Conservation (phyloP, 2,113 vertebrate species). For the Notarius lentiginosus region DNA sequence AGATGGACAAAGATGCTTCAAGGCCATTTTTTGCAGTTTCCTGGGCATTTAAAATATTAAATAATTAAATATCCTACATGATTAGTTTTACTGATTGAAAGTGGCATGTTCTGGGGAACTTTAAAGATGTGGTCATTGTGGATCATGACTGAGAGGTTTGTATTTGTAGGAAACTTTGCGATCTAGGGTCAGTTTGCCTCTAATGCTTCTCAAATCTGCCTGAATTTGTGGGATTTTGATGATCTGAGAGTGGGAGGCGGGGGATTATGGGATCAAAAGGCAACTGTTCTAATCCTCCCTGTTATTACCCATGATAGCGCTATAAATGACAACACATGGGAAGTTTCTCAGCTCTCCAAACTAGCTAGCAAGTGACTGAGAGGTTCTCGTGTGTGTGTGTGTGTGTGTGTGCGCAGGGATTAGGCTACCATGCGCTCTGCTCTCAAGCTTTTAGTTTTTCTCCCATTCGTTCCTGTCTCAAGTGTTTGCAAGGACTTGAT, state of each 20-base stretch:
- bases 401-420: slow-evolving; percentile 53
- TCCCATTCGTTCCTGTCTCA: slow-evolving; percentile 26
- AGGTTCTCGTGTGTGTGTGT: not conserved
- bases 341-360: slow-evolving; percentile 60
- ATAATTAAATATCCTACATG: not conserved
- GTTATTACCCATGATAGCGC: slow-evolving; percentile 74
- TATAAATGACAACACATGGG: slow-evolving; percentile 76
- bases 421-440: slow-evolving; percentile 62
- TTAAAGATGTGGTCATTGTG: not conserved
- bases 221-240: slow-evolving; percentile 68
- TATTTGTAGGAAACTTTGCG: slow-evolving; percentile 25
- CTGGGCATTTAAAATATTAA: not conserved
- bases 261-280: slow-evolving; percentile 77
- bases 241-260: slow-evolving; percentile 51
- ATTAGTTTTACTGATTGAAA: not conserved
- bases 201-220: slow-evolving; percentile 64
- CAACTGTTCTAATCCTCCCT: slow-evolving; percentile 71
- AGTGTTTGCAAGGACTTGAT: not conserved
- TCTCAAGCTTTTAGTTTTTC: slow-evolving; percentile 43
- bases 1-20: not conserved
- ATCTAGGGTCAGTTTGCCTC: slow-evolving; percentile 65
- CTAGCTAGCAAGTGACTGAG: slow-evolving; percentile 1
- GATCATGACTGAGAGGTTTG: not conserved
- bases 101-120: not conserved
- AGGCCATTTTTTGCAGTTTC: not conserved